A percentile compares a stretch with the other conserved stretches of the same genome.
These are phyloP conservation scores for Macquaria ambigua DNA, from an alignment of 2,113 vertebrate species.

Conservation along the genomic window DNA sequence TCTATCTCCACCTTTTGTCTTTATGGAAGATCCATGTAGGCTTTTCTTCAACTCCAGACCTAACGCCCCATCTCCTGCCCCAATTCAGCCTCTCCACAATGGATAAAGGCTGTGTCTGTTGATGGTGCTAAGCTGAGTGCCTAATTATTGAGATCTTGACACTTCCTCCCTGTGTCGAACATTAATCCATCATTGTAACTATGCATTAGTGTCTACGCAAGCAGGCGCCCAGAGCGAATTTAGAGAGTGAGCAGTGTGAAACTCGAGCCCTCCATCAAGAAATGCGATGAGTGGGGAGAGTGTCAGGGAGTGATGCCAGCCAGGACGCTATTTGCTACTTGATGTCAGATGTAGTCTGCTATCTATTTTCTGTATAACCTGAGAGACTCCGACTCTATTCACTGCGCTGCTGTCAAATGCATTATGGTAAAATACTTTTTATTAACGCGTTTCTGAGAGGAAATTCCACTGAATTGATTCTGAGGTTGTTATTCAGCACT, in stretches of 20 bases:
- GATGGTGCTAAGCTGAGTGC: slow-evolving; percentile 74
- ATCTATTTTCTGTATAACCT: slow-evolving; percentile 31
- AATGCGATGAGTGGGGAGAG: slow-evolving; percentile 45
- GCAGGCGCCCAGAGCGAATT: slow-evolving; percentile 68
- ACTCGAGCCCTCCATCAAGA: slow-evolving; percentile 58
- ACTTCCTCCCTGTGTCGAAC: slow-evolving; percentile 75
- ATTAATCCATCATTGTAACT: slow-evolving; percentile 84
- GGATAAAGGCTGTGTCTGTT: slow-evolving; percentile 60
- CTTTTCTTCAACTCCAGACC: slow-evolving; percentile 9
- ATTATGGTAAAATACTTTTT: slow-evolving; percentile 42
- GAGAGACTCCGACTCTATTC: slow-evolving; percentile 32
- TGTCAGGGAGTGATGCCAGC: slow-evolving; percentile 54
- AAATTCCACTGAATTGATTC: slow-evolving; percentile 33
- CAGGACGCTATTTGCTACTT: slow-evolving; percentile 23
- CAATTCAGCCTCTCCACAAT: slow-evolving; percentile 22
- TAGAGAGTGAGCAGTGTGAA: slow-evolving; percentile 64
- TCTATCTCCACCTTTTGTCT: slow-evolving; percentile 29
- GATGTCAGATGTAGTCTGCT: slow-evolving; percentile 28
- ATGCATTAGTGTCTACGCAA: slow-evolving; percentile 77
- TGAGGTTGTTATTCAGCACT: slow-evolving; percentile 19
- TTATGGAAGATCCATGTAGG: slow-evolving; percentile 44
- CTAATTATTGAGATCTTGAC: slow-evolving; percentile 85
- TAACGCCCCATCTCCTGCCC: not conserved
- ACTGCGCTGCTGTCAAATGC: slow-evolving; percentile 29
- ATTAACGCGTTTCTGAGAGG: slow-evolving; percentile 22